Base-by-base conservation (phyloP, 2,888 invertebrate genomes). In the Sclerodermus sp. region DNA sequence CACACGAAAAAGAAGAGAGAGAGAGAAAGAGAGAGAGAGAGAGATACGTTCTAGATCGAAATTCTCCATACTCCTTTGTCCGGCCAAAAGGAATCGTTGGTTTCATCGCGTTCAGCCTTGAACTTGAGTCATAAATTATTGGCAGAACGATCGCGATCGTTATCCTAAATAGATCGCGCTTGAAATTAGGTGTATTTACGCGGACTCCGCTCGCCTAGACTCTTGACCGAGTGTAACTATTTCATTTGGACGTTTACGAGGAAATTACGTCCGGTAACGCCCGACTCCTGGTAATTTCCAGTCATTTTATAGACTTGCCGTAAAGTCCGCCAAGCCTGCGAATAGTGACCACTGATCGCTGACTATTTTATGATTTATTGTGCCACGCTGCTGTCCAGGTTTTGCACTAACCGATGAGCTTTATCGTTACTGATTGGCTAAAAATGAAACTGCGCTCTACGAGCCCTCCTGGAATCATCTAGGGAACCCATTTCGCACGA, bases 211-310 rank as follows among this genome's bases (percentile, higher is more conserved):
- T 23, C 8, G 23, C 3, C 23, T 23, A 8, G 23, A 8, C 23
- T 23, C 50, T 41, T 47, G 39, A 9, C 17, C 47, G 39, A 37
- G 50, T 49, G 32, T 54, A 63, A 56, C 57, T 52, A 59, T 64
- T 65, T 62, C 57, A 62, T 62, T 64, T 53, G 45, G 66, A 68
- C 62, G 53, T 66, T 66, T 65, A 64, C 58, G 66, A 66, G 60
- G 52, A 52, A 66, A 66, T 68, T 64, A 66, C 60, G 57, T 44
- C 23, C 47, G 55, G 50, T 54, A 44, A 57, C 53, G 54, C 44
- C 30, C 23, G 55, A 57, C 63, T 64, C 45, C 58, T 36, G 55
- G 57, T 58, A 57, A 62, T 68, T 60, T 60, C 50, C 42, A 45
- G 42, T 58, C 50, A 57, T 64, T 64, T 67, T 63, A 62, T 55